A percentile compares a stretch with the other conserved stretches of the same genome.
phyloP scores from a whole-genome alignment of 2,888 invertebrate species.

The Ypsolopha scabrella region DNA sequence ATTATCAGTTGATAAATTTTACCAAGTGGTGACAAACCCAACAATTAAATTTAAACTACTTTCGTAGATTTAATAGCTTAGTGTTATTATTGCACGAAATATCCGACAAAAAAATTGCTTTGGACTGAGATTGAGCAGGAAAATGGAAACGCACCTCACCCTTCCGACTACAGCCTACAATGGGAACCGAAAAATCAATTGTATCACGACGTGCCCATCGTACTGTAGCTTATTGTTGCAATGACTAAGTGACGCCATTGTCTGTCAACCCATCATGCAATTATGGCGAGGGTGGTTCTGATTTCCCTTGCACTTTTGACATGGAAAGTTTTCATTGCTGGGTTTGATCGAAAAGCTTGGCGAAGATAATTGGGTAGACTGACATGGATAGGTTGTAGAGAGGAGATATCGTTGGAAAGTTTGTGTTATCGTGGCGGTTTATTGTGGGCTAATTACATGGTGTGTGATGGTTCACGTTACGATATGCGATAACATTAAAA shows the following conservation, averaged over 20 bases:
- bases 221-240: constrained; percentile 42
- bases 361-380: not conserved
- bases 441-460: constrained; percentile 55
- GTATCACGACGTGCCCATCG: constrained; percentile 38
- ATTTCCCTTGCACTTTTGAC: not conserved
- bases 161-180: constrained; percentile 9
- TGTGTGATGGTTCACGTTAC: constrained; percentile 39
- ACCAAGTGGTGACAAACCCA: too few relatives aligned
- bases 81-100: too few relatives aligned
- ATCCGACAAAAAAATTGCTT: too few relatives aligned
- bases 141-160: constrained; percentile 18
- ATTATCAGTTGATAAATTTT: too few relatives aligned
- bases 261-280: constrained; percentile 32
- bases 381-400: not conserved
- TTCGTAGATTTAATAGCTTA: too few relatives aligned
- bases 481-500: constrained; percentile 65
- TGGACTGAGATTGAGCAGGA: constrained; percentile 1
- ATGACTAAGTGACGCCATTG: constrained; percentile 35
- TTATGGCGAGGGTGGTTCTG: constrained; percentile 9
- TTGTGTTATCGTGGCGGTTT: constrained; percentile 29
- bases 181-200: constrained; percentile 42
- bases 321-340: constrained; percentile 16
- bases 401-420: not conserved
- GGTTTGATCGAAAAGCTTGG: not conserved
- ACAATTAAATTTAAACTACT: too few relatives aligned